A percentile compares a stretch with the other conserved stretches of the same genome.
phyloP scores from a whole-genome alignment of 2,888 invertebrate species.

The Chymomyza amoena region DNA sequence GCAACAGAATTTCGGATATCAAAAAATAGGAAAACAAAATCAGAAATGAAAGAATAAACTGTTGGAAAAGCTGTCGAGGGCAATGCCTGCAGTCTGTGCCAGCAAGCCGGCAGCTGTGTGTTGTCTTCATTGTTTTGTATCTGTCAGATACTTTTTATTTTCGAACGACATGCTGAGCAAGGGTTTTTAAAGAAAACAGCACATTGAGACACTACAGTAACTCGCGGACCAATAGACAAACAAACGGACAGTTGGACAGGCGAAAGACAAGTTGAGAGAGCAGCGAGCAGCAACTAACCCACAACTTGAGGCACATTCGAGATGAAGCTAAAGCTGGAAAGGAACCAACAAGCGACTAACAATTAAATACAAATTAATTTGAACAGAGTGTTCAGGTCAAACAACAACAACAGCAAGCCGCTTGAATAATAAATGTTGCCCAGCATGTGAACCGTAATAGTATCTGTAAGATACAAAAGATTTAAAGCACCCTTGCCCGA shows the following conservation, averaged over 20 bases:
- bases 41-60: background rate
- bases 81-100: background rate
- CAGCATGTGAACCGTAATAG: background rate
- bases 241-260: background rate
- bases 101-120: conserved; percentile 33
- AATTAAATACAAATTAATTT: conserved; percentile 40
- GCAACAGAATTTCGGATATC: background rate
- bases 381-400: background rate
- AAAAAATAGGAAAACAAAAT: background rate
- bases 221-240: background rate
- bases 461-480: conserved; percentile 12
- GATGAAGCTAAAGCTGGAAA: background rate
- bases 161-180: conserved; percentile 10
- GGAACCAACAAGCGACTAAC: conserved; percentile 10
- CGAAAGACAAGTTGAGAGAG: background rate
- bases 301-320: background rate
- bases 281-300: background rate
- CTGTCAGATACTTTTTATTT: conserved; percentile 19
- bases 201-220: background rate
- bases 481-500: background rate
- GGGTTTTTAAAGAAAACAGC: background rate
- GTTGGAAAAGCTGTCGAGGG: background rate
- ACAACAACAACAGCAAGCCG: conserved; percentile 22
- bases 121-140: conserved; percentile 45
- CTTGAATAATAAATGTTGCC: background rate